Conservation (phyloP, 2,113 vertebrate species). For the Petromus typicus region DNA sequence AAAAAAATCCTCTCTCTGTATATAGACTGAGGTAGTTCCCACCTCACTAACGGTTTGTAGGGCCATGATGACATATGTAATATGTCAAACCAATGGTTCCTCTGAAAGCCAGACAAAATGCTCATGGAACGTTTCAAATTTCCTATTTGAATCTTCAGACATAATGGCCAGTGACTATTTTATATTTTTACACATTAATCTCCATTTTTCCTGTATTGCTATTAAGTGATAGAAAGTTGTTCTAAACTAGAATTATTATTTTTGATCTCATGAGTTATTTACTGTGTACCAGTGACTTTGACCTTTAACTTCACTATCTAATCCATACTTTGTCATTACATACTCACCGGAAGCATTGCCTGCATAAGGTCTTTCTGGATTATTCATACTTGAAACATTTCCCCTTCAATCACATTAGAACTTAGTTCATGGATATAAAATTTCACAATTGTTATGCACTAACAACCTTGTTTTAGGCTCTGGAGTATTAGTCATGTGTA, state of each 20-base stretch:
- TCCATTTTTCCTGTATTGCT: background rate
- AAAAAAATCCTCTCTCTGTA: background rate
- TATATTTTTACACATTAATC: background rate
- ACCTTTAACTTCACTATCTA: background rate
- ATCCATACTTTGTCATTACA: background rate
- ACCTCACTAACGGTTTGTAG: slow-evolving; percentile 5
- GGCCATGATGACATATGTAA: background rate
- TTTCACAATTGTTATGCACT: slow-evolving; percentile 26
- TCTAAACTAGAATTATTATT: background rate
- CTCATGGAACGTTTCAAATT: slow-evolving; percentile 44
- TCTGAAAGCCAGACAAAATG: background rate
- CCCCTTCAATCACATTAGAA: background rate
- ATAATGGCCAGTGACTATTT: background rate
- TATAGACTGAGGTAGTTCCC: background rate
- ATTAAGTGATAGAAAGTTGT: background rate
- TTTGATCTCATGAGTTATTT: slow-evolving; percentile 8
- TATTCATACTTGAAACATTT: background rate
- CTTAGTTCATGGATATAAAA: slow-evolving; percentile 46
- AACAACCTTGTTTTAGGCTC: background rate
- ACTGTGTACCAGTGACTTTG: background rate
- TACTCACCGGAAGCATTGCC: background rate
- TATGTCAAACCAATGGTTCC: background rate
- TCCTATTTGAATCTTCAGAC: background rate
- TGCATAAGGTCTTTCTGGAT: background rate
- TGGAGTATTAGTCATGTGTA: slow-evolving; percentile 15